These are phyloP conservation scores for Phyllopteryx taeniolatus DNA, from an alignment of 2,113 vertebrate genomes.

Conservation along the genomic window DNA sequence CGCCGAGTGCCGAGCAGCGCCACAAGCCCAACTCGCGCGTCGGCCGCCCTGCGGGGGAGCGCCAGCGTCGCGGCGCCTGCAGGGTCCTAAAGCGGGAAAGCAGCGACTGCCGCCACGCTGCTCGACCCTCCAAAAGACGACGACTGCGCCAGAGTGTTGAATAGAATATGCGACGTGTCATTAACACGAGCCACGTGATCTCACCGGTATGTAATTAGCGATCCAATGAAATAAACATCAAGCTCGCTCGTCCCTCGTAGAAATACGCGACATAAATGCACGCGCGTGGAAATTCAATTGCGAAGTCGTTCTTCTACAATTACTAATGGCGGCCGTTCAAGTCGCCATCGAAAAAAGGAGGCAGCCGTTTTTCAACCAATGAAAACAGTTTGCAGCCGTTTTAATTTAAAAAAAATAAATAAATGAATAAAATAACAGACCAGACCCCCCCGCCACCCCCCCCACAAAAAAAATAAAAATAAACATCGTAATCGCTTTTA, in stretches of 20 bases:
- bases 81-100: constrained; percentile 84
- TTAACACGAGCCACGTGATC: not conserved
- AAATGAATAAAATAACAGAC: too few species aligned
- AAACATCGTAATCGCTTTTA: too few species aligned
- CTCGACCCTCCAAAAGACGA: not conserved
- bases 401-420: too few species aligned
- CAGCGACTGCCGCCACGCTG: too few species aligned
- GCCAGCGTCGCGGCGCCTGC: constrained; percentile 63
- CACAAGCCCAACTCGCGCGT: not conserved
- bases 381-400: not conserved
- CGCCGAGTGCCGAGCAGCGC: too few species aligned
- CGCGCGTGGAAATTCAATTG: not conserved
- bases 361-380: not conserved
- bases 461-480: too few species aligned
- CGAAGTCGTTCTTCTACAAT: not conserved
- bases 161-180: not conserved
- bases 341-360: not conserved
- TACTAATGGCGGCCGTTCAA: not conserved
- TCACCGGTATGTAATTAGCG: not conserved
- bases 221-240: too few species aligned
- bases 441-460: too few species aligned
- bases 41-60: constrained; percentile 68
- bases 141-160: not conserved
- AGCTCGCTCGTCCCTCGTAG: not conserved
- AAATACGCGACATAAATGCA: not conserved